Evolutionary conservation across 2,113 vertebrate species (phyloP), one percentile per base, ranked within the genome.

Genomic region (Etia nguti): DNA sequence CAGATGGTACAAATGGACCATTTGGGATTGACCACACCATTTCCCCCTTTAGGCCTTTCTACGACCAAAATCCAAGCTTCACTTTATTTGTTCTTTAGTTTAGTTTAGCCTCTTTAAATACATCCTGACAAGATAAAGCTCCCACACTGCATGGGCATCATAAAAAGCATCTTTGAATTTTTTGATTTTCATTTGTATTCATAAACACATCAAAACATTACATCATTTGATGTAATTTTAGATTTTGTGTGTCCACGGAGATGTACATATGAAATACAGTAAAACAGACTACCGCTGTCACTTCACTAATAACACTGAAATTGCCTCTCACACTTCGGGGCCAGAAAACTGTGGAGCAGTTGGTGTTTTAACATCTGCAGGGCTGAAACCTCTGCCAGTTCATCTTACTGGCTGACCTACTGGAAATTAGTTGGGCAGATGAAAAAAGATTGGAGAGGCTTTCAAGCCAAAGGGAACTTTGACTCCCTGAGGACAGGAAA

Each of bases 401-500:
- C 62, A 34, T 89, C 84, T 82, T n/a, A 83, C 54, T 79, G 86
- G 75, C 56, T 24, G 84, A 85, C 79, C 79, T 83, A 80, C 77
- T 91, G 88, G 83, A 94, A 94, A 91, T 93, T 84, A 92, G 89
- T 79, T 83, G 77, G 82, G 77, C 92, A 79, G 85, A 92, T 92
- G 59, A 93, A 91, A 93, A 87, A 90, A 80, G 82, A 91, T 73
- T 43, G 79, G 86, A 85, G 79, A 86, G 88, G 52, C 54, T 94
- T 89, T 91, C 22, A 77, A 92, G 93, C 93, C 91, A 92, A 90
- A 80, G 91, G 91, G 92, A 93, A 94, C 88, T 92, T 54, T 86
- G 80, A 93, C 77, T 93, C 93, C 91, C 89, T 24, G 20, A 56
- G 77, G 92, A 89, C 29, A 52, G 73, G 79, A 84, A 93, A 81